Evolutionary conservation across 2,888 invertebrate species (phyloP), one percentile per base, ranked within the genome.

Genomic region (Deilephila porcellus): DNA sequence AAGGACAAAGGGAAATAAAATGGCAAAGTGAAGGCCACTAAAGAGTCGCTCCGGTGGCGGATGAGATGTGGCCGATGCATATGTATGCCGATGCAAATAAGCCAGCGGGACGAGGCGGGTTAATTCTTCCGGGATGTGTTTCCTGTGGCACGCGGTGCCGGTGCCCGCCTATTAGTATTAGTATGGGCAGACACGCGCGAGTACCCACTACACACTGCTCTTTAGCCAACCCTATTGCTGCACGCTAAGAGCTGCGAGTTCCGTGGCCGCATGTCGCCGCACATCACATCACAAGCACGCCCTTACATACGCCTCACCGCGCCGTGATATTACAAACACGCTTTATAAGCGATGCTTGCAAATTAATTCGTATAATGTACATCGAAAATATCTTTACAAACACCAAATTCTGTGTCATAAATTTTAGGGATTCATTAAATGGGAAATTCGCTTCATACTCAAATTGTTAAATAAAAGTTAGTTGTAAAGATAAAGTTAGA

Each of bases 91-190:
- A 90, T 90, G 89, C 91, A 90, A 92, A 91, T 88, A 89, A 85
- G 86, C 85, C 80, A 83, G 81, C 82, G 81, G 86, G 86, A 82
- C 83, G 84, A 85, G 87, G 82, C 82, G 85, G 86, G 86, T 85
- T 91, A 90, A 91, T 91, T 93, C 93, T 93, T 94, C 94, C 94
- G 93, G 94, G 94, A 94, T 90, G 94, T 92, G 84, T 93, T 91
- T 94, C 94, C 94, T 91, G 93, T 87, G 45, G 4, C 67, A 67
- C 52, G 83, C 79, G 79, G 83, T 83, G 80, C 83, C 81, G 81
- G 79, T 79, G 73, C 74, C 60, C 73, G 70, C 60, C 45, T 45
- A 45, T 45, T 45, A 56, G 71, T 77, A 88, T 91, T 91, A 90
- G 87, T 90, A 92, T 91, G 88, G 82, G 81, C 84, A 81, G 81